A percentile compares a stretch with the other conserved stretches of the same genome.
These are phyloP conservation scores for Argyresthia albistria DNA, from an alignment of 2,888 invertebrate species.

Conservation along the genomic window DNA sequence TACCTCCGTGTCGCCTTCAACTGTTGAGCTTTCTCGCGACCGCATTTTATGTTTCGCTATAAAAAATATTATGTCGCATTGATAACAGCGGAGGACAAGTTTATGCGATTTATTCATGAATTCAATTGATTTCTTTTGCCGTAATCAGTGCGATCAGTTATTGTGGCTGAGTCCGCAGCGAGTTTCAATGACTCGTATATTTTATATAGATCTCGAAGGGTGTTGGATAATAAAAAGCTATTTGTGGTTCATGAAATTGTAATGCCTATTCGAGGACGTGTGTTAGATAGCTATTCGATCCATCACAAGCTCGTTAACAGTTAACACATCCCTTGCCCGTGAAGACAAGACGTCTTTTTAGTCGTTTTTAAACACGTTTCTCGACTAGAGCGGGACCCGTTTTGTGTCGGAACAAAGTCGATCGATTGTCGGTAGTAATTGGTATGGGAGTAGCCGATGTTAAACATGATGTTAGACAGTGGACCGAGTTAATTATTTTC, in stretches of 20 bases:
- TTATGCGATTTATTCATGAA: conserved; percentile 62
- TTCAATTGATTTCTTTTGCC: conserved; percentile 56
- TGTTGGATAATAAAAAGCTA: conserved; percentile 11
- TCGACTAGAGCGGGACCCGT: conserved; percentile 46
- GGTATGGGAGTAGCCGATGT: conserved; percentile 67
- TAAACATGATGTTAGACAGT: conserved; percentile 61
- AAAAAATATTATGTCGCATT: conserved; percentile 55
- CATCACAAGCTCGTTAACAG: conserved; percentile 66
- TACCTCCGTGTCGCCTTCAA: conserved; percentile 26
- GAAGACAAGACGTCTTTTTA: conserved; percentile 15
- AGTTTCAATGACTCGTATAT: conserved; percentile 6
- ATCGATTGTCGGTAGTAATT: conserved; percentile 65
- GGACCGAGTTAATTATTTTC: conserved; percentile 66
- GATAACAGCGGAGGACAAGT: conserved; percentile 44
- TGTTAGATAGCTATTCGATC: conserved; percentile 52
- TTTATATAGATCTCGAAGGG: conserved; percentile 6
- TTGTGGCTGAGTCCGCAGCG: conserved; percentile 15
- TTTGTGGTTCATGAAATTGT: conserved; percentile 35
- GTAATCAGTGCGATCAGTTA: conserved; percentile 38
- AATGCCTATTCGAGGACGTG: conserved; percentile 19
- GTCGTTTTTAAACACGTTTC: conserved; percentile 35
- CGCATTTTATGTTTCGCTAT: conserved; percentile 34
- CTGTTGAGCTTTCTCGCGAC: conserved; percentile 32
- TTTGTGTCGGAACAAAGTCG: conserved; percentile 33
- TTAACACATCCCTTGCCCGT: conserved; percentile 49